Conservation (phyloP, 1,140 invertebrate species). For the Megathymus violae region DNA sequence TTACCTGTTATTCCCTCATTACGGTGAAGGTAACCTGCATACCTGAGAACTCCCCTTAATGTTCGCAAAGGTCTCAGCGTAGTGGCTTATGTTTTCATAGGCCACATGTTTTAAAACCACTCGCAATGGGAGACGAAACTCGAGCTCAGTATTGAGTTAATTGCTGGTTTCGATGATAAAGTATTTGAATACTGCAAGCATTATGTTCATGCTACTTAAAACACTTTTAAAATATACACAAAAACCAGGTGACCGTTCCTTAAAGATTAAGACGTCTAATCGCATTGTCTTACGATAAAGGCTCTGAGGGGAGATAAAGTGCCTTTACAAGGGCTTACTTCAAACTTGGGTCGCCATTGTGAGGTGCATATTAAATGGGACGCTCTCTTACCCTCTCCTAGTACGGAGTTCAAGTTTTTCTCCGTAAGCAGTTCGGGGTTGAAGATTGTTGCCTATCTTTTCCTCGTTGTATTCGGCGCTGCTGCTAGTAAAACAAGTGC, state of each 20-base stretch:
- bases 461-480: slow-evolving; percentile 11
- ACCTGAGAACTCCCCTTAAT: too few species aligned
- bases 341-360: slow-evolving; percentile 76
- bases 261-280: slow-evolving; percentile 78
- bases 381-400: slow-evolving; percentile 69
- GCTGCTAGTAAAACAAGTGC: slow-evolving; percentile 3
- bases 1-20: too few species aligned
- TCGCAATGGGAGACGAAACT: too few species aligned
- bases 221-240: slow-evolving; percentile 1
- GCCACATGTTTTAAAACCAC: too few species aligned
- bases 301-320: slow-evolving; percentile 76
- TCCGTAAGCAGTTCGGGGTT: slow-evolving; percentile 61
- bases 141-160: too few species aligned
- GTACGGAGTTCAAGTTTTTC: slow-evolving; percentile 59
- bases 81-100: too few species aligned
- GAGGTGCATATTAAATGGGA: slow-evolving; percentile 76
- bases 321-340: slow-evolving; percentile 68
- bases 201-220: not conserved
- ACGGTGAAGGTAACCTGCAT: too few species aligned
- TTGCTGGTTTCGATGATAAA: too few species aligned
- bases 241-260: slow-evolving; percentile 52
- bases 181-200: too few species aligned
- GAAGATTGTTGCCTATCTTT: slow-evolving; percentile 59
- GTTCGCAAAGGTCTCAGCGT: too few species aligned
- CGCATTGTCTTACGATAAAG: slow-evolving; percentile 67